Percentiles rank a stretch among this genome's conserved stretches.
phyloP scores from a whole-genome alignment of 2,888 invertebrate genomes.

The Dryococelus australis region DNA sequence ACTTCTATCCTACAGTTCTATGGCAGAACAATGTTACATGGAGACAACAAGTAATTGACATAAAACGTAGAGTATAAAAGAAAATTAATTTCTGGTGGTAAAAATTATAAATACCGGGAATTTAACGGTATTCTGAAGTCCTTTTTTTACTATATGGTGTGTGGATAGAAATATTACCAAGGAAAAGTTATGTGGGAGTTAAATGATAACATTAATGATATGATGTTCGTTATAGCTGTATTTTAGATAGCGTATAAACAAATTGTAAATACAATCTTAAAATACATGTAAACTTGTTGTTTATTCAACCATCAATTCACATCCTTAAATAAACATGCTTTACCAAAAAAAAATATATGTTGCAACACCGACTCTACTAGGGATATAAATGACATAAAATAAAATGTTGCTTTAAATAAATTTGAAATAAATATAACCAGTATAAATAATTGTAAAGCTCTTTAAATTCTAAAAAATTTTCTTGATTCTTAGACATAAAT shows the following conservation, averaged over 20 bases:
- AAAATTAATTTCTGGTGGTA: neutral
- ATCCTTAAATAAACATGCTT: neutral
- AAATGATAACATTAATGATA: neutral
- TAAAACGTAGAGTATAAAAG: neutral
- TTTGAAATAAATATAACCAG: too few species aligned
- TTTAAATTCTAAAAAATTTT: too few species aligned
- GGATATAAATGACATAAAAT: too few species aligned
- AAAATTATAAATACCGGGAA: neutral
- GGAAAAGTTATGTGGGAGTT: neutral
- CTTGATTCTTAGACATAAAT: too few species aligned
- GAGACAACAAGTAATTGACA: neutral
- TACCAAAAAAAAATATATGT: too few species aligned
- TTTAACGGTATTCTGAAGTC: too few species aligned
- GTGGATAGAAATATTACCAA: neutral
- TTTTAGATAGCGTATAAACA: constrained; percentile 21
- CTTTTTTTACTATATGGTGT: neutral
- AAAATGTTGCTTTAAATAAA: too few species aligned
- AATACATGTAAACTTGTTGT: constrained; percentile 32
- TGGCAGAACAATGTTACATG: neutral
- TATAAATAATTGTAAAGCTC: too few species aligned
- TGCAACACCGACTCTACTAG: too few species aligned
- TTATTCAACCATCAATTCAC: neutral
- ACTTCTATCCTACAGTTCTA: neutral
- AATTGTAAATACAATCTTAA: constrained; percentile 38
- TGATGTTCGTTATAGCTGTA: neutral